Conservation (phyloP, 2,888 invertebrate species). For the Dioctria linearis region DNA sequence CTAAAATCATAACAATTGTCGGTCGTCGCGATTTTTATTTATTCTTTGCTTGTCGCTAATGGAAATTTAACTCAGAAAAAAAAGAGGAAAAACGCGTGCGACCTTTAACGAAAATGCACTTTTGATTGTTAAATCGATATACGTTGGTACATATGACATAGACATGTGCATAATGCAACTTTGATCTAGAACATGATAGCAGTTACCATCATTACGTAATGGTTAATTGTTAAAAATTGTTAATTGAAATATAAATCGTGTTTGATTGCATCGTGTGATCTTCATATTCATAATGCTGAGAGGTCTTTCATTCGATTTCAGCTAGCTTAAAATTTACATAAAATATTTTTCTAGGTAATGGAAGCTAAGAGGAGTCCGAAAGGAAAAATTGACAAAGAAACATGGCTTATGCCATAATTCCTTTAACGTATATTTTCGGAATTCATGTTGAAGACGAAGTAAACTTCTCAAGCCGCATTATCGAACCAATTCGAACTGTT, state of each 20-base stretch:
- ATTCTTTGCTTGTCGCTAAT: not conserved
- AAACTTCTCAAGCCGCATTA: no score
- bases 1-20: conserved; percentile 21
- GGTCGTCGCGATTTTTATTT: conserved; percentile 31
- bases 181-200: conserved; percentile 32
- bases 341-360: no score
- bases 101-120: not conserved
- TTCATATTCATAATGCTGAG: not conserved
- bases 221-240: not conserved
- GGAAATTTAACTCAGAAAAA: not conserved
- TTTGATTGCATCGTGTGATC: not conserved
- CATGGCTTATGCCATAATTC: no score
- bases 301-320: no score
- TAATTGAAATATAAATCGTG: not conserved
- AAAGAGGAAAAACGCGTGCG: not conserved
- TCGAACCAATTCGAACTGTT: no score
- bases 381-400: no score
- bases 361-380: no score
- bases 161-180: not conserved
- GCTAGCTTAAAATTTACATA: no score
- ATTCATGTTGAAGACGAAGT: no score
- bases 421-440: no score
- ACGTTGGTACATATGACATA: not conserved
- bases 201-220: conserved; percentile 10
- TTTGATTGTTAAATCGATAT: not conserved